Percentiles rank a stretch among this genome's conserved stretches.
phyloP scores from a whole-genome alignment of 2,888 invertebrate species.

The Carabus problematicus region DNA sequence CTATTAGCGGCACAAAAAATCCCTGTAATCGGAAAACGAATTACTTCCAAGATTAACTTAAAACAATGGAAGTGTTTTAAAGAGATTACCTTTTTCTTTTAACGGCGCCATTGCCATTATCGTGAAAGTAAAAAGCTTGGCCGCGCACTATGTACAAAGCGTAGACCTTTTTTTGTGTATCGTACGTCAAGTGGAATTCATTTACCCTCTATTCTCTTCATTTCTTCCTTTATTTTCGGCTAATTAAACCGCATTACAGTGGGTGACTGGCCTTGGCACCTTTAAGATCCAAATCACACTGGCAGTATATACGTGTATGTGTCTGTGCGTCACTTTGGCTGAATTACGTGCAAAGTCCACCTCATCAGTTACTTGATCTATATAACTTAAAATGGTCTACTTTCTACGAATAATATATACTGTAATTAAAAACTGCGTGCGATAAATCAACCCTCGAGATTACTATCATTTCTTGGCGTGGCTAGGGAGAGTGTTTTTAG shows the following conservation, averaged over 20 bases:
- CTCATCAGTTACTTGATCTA: too few relatives aligned
- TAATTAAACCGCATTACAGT: conserved; percentile 15
- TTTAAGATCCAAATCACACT: too few relatives aligned
- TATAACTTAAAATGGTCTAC: too few relatives aligned
- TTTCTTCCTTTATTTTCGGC: conserved; percentile 12
- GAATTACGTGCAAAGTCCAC: too few relatives aligned
- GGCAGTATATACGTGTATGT: too few relatives aligned
- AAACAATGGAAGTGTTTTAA: conserved; percentile 25
- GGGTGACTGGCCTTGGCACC: too few relatives aligned
- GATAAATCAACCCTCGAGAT: too few relatives aligned
- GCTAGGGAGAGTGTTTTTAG: too few relatives aligned
- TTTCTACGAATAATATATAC: too few relatives aligned
- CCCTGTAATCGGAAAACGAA: conserved; percentile 7
- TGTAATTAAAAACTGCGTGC: too few relatives aligned
- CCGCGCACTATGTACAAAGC: not conserved
- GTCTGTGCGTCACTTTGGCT: too few relatives aligned
- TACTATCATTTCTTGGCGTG: too few relatives aligned
- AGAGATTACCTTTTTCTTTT: conserved; percentile 13
- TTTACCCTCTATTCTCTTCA: not conserved
- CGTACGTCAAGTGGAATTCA: not conserved
- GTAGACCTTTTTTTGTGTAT: conserved; percentile 10
- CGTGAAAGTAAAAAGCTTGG: conserved; percentile 13
- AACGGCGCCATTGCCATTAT: conserved; percentile 11
- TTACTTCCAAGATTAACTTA: conserved; percentile 18
- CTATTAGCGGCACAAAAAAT: conserved; percentile 1